phyloP scores from a whole-genome alignment of 1,140 invertebrate genomes.

The Anagrus nilaparvatae region DNA sequence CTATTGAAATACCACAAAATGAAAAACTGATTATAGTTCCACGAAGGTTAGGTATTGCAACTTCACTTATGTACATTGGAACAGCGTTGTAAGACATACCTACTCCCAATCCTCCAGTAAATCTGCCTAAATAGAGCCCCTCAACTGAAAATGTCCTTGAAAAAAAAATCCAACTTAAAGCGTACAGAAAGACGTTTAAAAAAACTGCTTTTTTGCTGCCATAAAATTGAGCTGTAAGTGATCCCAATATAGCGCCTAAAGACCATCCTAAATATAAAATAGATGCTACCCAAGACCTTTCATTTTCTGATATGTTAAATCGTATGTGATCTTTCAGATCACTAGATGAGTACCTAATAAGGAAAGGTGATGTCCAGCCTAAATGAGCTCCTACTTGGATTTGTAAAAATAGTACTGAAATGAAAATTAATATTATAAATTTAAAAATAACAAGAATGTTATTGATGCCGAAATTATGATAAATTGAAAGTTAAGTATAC shows the following conservation, averaged over 20 bases:
- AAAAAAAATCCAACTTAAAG: slow-evolving; percentile 49
- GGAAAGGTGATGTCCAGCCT: slow-evolving; percentile 52
- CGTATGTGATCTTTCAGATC: slow-evolving; percentile 38
- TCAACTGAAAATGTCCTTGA: slow-evolving; percentile 34
- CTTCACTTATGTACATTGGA: slow-evolving; percentile 57
- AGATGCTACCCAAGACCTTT: slow-evolving; percentile 56
- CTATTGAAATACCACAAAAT: slow-evolving; percentile 40
- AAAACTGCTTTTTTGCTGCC: slow-evolving; percentile 58
- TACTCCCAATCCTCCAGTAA: slow-evolving; percentile 51
- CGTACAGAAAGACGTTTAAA: slow-evolving; percentile 47
- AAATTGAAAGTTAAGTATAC: too few relatives aligned
- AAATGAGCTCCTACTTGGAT: too few relatives aligned
- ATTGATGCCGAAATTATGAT: too few relatives aligned
- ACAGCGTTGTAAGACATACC: slow-evolving; percentile 56
- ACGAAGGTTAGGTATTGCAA: slow-evolving; percentile 52
- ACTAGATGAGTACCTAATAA: slow-evolving; percentile 42
- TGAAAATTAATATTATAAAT: too few relatives aligned
- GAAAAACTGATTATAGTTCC: too few relatives aligned
- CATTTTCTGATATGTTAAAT: too few relatives aligned
- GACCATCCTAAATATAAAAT: slow-evolving; percentile 43
- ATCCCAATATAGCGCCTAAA: slow-evolving; percentile 32
- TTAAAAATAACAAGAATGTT: too few relatives aligned
- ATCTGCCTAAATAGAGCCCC: slow-evolving; percentile 44
- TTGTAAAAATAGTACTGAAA: too few relatives aligned
- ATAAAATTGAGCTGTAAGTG: slow-evolving; percentile 37